Base-by-base conservation (phyloP, 2,888 invertebrate species). In the Petrolisthes cinctipes region DNA sequence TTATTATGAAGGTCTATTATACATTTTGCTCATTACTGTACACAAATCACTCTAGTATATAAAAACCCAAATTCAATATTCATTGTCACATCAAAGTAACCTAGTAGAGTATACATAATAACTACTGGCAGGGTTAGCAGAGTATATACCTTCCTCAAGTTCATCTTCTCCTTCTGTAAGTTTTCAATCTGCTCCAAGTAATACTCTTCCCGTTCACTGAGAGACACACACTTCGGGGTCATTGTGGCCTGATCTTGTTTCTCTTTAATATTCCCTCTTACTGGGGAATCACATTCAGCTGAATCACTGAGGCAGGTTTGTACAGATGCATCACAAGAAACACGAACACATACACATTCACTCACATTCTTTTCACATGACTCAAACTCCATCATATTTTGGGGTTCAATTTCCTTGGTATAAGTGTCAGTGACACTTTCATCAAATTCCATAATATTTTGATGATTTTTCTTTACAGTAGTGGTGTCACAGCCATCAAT, bases 131-230 rank as follows among this genome's bases (percentile, higher is more conserved):
- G 37, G 2, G 37, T 37, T 37, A 37, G 37, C 37, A 37, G 37
- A 37, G 37, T 37, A 37, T 37, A 37, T 80, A 90, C 90, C 86
- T 89, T 89, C 51, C 90, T 82, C 1, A 90, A 73, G 51, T 14
- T 89, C n/a, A 88, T 90, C 78, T 89, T 88, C 75, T 90, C 90
- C 79, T 71, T 86, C 53, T 90, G 90, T 14, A 90, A 76, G 54
- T 84, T 56, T 73, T 90, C 90, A 53, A 90, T 90, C 80, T 90
- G 90, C 71, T 88, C 86, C 53, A 90, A 76, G 79, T 90, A 90
- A 56, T 66, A 90, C 78, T 88, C 53, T 54, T 90, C 90, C n/a
- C 90, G 79, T 53, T 89, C 88, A 66, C 84, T 88, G 54, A 86
- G 79, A 4, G 83, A 80, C 68, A 83, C 86, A 9, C 57, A 56